Evolutionary conservation across 2,888 invertebrate species (phyloP), one percentile per base, ranked within the genome.

Genomic region (Octonoba sinensis): DNA sequence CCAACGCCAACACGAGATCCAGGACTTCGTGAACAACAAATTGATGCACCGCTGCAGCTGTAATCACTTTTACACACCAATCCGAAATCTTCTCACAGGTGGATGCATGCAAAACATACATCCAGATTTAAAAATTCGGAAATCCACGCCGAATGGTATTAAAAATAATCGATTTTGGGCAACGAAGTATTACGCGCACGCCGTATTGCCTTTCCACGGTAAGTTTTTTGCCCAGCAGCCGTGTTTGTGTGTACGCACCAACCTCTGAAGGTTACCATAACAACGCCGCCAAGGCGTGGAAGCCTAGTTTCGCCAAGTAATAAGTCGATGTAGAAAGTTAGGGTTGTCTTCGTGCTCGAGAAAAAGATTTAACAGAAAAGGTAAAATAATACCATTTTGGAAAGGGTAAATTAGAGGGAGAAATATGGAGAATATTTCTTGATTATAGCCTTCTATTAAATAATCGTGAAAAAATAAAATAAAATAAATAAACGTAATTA

Each of bases 191-290:
- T 65, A 74, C 47, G 65, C 74, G 57, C 56, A 44, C 46, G 46
- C 16, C 46, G 70, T 70, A 36, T 59, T 70, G 59, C 44, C 73
- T 64, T 54, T 54, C 27, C 49, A 57, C 36, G 12, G 56, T 46
- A 20, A 70, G 62, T 71, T 77, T 77, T 77, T 77, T 77, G 65
- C 77, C 20, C 71, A 71, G 77, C 46, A 54, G 70, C 70, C 15
- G 64, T 77, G 70, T 77, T 77, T 77, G 77, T 77, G 77, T 77
- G 77, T 77, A 71, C 65, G 71, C 56, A 71, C 65, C 62, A 18
- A 47, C 54, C 49, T 56, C 71, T 49, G 54, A 71, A 70, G 77
- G 77, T 77, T 77, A 57, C 77, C 70, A 77, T 77, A 77, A 77
- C 77, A 77, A 77, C 77, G 64, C 22, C 70, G 77, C 77, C 77